Base-by-base conservation (phyloP, 2,888 invertebrate genomes). In the Phanerotoma sp. region DNA sequence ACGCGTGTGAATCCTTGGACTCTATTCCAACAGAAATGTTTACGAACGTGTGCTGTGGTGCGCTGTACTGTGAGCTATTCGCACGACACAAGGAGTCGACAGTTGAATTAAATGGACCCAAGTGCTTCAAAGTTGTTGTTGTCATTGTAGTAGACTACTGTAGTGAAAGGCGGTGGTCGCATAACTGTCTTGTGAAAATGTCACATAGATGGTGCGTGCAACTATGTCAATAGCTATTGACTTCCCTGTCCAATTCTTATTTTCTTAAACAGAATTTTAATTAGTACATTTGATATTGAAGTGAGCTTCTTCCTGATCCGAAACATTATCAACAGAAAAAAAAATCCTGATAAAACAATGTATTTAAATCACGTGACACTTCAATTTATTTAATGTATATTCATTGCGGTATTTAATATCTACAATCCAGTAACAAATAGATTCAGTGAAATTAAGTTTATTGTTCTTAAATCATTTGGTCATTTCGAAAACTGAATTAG, bases 81-180 rank as follows among this genome's bases (percentile, higher is more conserved):
- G 35, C 35, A 35, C 35, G 15, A 46, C 45, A 40, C n/a, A 42
- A 35, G 51, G 51, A 16, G 37, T 4, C 47, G 47, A 51, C 35
- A 10, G 51, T 49, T 53, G 51, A 58, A 58, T 60, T 51, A 60
- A 58, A 46, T 51, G 32, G 40, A 52, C n/a, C 35, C 35, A 13
- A 11, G 35, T 35, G 15, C 15, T 15, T 35, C 7, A 35, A 20
- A 33, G 30, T 44, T 25, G 48, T 54, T 16, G 42, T n/a, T n/a
- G n/a, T n/a, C n/a, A n/a, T n/a, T n/a, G n/a, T n/a, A n/a, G n/a
- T n/a, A n/a, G n/a, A n/a, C n/a, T n/a, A n/a, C n/a, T n/a, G n/a
- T 54, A 60, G 65, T 67, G 67, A 68, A 68, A 68, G 69, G 64
- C 63, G 33, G 46, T 46, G 40, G 51, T 42, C 41, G 48, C 13